Evolutionary conservation across 2,797 vertebrate species (phyloP).

Genomic region (Staurois parvus): DNA sequence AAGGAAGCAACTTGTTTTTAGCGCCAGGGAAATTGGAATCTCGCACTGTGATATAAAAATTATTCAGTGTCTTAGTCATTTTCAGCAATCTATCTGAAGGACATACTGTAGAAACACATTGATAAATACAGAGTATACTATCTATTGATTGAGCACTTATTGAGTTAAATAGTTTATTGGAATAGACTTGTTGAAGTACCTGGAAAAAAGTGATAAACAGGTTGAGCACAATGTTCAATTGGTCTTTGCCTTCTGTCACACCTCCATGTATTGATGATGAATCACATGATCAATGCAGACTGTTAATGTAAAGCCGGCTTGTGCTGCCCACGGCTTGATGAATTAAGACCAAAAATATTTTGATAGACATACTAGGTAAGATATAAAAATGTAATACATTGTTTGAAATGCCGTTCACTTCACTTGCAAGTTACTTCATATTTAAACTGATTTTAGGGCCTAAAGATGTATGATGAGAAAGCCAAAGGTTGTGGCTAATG

Average conservation of each 20-base stretch:
- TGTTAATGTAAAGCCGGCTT: constrained; percentile 27
- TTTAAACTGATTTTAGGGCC: too few species aligned
- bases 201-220: constrained; percentile 6
- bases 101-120: background rate
- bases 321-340: constrained; percentile 16
- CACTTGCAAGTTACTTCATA: background rate
- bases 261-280: constrained; percentile 16
- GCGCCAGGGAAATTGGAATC: too few species aligned
- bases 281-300: constrained; percentile 39
- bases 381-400: constrained; percentile 25
- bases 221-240: constrained; percentile 3
- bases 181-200: background rate
- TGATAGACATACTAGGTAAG: constrained; percentile 11
- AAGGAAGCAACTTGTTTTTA: too few species aligned
- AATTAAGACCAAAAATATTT: constrained; percentile 37
- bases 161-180: too few species aligned
- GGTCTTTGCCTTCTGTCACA: constrained; percentile 12
- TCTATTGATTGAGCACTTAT: background rate
- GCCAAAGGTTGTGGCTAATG: background rate
- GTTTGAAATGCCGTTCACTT: constrained; percentile 8
- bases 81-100: background rate
- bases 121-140: background rate
- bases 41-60: background rate
- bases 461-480: too few species aligned
- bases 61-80: background rate